Evolutionary conservation across 2,888 invertebrate genomes (phyloP), one percentile per base, ranked within the genome.

Genomic region (Sabellastarte sp.): DNA sequence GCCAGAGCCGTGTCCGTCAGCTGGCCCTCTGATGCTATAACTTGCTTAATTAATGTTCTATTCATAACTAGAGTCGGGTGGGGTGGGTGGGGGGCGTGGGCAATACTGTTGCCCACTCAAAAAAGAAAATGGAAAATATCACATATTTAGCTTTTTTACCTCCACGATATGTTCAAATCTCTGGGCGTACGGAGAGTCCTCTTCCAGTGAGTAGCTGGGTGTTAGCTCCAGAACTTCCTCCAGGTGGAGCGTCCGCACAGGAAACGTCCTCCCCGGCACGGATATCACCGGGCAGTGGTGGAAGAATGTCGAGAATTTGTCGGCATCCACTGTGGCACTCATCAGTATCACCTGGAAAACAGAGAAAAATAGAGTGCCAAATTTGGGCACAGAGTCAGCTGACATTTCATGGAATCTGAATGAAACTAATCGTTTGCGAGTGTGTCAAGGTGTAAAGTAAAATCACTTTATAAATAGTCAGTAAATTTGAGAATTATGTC

Each of bases 291-390:
- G 79, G 68, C 81, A 80, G 63, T 77, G 73, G 28, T 73, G 64
- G 70, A 82, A 81, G 68, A 80, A 82, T 2, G 73, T 60, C 0
- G 79, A 80, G 65, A 81, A 80, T 63, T 79, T 80, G 31, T 75
- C 71, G 60, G 76, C 74, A 70, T 82, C 81, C 55, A 82, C 59
- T 3, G 82, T 82, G 3, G 82, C 82, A 71, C 80, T 80, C 81
- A 82, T 82, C 65, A 82, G 64, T 20, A 82, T 73, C n/a, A 82
- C 76, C 50, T 58, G 32, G 2, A 63, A 41, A 15, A 41, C 10
- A n/a, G n/a, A n/a, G n/a, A n/a, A n/a, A n/a, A n/a, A 50, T 50
- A 50, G 50, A 50, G 50, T 68, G 77, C 76, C 28, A 78, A 66
- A 57, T 78, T 76, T 59, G 66, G 60, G 10, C n/a, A 50, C 50